Evolutionary conservation across 1,140 invertebrate species (phyloP).

Genomic region (Protaetia brevitarsis): DNA sequence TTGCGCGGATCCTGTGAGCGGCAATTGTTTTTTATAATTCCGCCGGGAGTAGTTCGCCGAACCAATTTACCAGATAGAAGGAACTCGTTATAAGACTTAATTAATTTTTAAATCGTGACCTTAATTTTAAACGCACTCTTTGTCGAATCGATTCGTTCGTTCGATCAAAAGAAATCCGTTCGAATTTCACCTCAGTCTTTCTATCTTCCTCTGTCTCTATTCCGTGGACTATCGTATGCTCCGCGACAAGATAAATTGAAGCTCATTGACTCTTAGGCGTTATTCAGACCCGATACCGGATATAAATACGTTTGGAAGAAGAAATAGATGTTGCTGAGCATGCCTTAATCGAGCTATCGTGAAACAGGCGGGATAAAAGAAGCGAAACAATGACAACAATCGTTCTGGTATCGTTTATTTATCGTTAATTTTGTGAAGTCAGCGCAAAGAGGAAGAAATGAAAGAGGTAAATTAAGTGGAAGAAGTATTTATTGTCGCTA

Average conservation of each 20-base stretch:
- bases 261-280: constrained; percentile 1
- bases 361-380: neutral
- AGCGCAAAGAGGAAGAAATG: neutral
- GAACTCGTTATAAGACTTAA: constrained; percentile 7
- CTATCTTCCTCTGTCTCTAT: neutral
- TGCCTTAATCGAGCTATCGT: neutral
- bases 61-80: constrained; percentile 12
- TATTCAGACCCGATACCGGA: constrained; percentile 4
- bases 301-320: neutral
- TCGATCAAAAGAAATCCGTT: neutral
- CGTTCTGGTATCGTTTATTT: neutral
- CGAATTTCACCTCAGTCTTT: neutral
- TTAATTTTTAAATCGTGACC: constrained; percentile 17
- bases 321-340: neutral
- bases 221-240: neutral
- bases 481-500: no score
- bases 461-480: neutral
- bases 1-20: neutral
- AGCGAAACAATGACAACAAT: neutral
- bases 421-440: constrained; percentile 7
- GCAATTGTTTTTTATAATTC: constrained; percentile 13
- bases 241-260: constrained; percentile 14
- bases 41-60: neutral
- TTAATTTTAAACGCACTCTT: constrained; percentile 1
- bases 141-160: neutral